Evolutionary conservation across 37 sponge, comb jelly and placozoan genomes (phyloP), one percentile per base, ranked within the genome.

Genomic region (Theonella swinhoei): DNA sequence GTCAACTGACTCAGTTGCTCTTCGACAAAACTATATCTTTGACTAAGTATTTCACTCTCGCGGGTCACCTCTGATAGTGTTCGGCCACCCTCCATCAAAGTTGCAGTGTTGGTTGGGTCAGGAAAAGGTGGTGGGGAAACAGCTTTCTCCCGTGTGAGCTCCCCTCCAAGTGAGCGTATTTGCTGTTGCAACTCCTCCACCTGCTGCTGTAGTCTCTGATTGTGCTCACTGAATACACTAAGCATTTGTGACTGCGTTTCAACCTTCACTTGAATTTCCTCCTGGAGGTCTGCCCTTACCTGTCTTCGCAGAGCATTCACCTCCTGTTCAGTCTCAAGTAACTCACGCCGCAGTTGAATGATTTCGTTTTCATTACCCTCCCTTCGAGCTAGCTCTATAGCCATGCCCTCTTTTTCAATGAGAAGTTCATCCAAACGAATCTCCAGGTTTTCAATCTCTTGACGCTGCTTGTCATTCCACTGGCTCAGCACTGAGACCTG

Each of bases 401-500:
- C 23, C 19, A 88, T 66, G 29, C 80, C 25, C 11, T 80, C 54
- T 11, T 75, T 87, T 26, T 83, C 74, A 20, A 25, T 43, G 22
- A 58, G 17, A 29, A 88, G 1, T 22, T 68, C 25, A 7, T 83
- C 69, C 20, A 81, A 3, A 24, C 22, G 54, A 2, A 54, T 78
- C 42, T 92, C 93, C 17, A 88, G 72, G 0, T 40, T 5, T 4
- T 76, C 74, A 39, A 92, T 70, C 36, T 88, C 71, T 40, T 85
- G 81, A 39, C 85, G 63, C 20, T 92, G 89, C 25, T 88, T 80
- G 68, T 92, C 93, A 33, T 88, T 92, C 93, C 93, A 92, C 25
- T 92, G 93, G 58, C 93, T 88, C 35, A 92, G 64, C 0, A 88
- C 62, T 30, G 89, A 88, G 8, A 92, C 86, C 26, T 92, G 86